Evolutionary conservation across 2,113 vertebrate genomes (phyloP).

Genomic region (Anguilla rostrata): DNA sequence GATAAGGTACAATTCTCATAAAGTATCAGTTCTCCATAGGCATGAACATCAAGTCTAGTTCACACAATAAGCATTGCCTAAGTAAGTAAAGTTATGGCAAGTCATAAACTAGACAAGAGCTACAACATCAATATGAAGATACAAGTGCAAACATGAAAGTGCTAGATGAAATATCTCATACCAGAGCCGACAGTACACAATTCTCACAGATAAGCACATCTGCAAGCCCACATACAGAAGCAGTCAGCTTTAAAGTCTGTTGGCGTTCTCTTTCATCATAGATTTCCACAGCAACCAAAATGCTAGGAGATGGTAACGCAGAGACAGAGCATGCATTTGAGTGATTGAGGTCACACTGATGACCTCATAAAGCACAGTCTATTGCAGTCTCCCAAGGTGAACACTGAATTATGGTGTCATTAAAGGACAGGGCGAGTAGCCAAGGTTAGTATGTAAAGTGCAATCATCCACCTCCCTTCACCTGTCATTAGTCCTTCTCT

Average conservation of each 20-base stretch:
- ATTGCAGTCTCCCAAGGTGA: conserved; percentile 79
- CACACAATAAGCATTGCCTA: too few relatives aligned
- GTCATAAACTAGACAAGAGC: too few relatives aligned
- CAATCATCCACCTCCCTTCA: conserved; percentile 68
- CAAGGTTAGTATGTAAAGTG: conserved; percentile 82
- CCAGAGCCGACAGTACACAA: background rate
- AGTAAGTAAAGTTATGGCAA: too few relatives aligned
- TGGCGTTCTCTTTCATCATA: background rate
- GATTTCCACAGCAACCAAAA: conserved; percentile 2
- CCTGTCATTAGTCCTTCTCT: conserved; percentile 72
- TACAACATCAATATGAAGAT: too few relatives aligned
- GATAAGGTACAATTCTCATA: too few relatives aligned
- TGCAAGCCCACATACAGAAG: background rate
- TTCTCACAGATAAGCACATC: background rate
- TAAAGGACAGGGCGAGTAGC: conserved; percentile 74
- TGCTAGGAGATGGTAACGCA: conserved; percentile 63
- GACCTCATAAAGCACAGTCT: conserved; percentile 79
- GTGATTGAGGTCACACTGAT: conserved; percentile 76
- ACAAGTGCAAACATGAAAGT: too few relatives aligned
- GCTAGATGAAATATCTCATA: background rate
- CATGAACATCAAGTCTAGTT: too few relatives aligned
- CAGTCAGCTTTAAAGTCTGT: background rate
- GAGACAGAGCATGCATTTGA: conserved; percentile 73
- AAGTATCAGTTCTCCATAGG: too few relatives aligned
- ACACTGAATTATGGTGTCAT: conserved; percentile 78